phyloP scores from a whole-genome alignment of 2,113 vertebrate genomes.

The Pedionomus torquatus region DNA sequence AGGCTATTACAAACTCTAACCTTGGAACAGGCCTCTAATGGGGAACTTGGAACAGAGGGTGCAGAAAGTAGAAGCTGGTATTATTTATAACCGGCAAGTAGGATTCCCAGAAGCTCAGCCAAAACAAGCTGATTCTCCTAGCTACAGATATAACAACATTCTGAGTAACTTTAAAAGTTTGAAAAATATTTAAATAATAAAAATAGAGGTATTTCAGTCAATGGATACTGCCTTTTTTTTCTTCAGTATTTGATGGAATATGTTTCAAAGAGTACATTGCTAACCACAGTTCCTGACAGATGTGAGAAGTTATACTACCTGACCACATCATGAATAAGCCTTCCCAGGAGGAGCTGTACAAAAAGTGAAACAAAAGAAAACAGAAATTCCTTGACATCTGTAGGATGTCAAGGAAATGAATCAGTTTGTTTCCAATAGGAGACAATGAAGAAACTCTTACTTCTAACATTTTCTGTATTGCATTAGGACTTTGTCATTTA shows the following conservation, averaged over 20 bases:
- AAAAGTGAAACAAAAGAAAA: constrained; percentile 30
- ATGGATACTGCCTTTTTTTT: constrained; percentile 38
- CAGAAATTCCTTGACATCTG: constrained; percentile 54
- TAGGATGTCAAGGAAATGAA: constrained; percentile 57
- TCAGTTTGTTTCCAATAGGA: constrained; percentile 48
- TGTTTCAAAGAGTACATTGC: constrained; percentile 44
- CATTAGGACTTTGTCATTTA: background rate
- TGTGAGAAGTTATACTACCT: constrained; percentile 43
- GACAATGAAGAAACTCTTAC: constrained; percentile 56
- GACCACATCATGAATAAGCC: constrained; percentile 63
- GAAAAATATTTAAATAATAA: constrained; percentile 51
- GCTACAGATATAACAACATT: constrained; percentile 70
- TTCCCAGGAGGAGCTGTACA: constrained; percentile 44
- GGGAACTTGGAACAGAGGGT: constrained; percentile 15
- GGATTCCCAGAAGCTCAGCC: constrained; percentile 38
- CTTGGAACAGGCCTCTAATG: background rate
- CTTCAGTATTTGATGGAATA: constrained; percentile 53
- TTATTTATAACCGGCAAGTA: constrained; percentile 63
- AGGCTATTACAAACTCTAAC: background rate
- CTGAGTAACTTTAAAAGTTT: background rate
- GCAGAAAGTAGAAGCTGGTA: constrained; percentile 19
- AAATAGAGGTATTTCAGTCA: constrained; percentile 6
- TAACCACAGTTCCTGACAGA: constrained; percentile 55
- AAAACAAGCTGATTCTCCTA: constrained; percentile 45
- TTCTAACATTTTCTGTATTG: constrained; percentile 44